Base-by-base conservation (phyloP, 2,888 invertebrate species). In the Lampropteryx suffumata region DNA sequence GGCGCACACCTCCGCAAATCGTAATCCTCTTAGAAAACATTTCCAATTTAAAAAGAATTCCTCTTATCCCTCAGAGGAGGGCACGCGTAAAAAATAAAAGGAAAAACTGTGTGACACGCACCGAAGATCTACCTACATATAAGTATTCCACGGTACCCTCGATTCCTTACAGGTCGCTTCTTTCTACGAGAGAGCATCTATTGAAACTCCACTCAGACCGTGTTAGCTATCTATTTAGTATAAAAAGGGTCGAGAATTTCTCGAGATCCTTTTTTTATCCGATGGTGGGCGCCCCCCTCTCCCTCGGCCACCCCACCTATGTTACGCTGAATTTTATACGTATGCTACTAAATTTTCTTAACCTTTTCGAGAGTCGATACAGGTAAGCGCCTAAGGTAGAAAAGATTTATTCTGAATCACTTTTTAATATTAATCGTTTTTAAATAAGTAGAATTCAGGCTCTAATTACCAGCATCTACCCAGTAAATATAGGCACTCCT, bases 31-130 rank as follows among this genome's bases (percentile, higher is more conserved):
- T 85, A 87, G 86, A 89, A 88, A 89, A 89, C 90, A 90, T 89
- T 90, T 89, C 89, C 90, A 90, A 90, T 90, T 90, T 89, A 89
- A 90, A 90, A 89, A 89, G 89, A 88, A 90, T 89, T 90, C 83
- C 83, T 85, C 80, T 84, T 83, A 86, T 85, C 87, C 87, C 83
- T 85, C 79, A 56, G 82, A 80, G 80, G 80, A 86, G 84, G 84
- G 85, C 82, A 76, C 81, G 85, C 85, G 87, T 85, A 88, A 89
- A 86, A 88, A 88, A 86, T 87, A 87, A 88, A 86, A 85, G 82
- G 82, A 85, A 88, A 85, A 86, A 75, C 79, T 78, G 69, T 78
- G 84, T 71, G 85, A 88, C 86, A 82, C 82, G 81, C 81, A 73
- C 70, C 71, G 71, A 63, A 67, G 62, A 69, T 50, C 58, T 59